Evolutionary conservation across 2,797 vertebrate genomes (phyloP), one percentile per base, ranked within the genome.

Genomic region (Cirrhinus mrigala): DNA sequence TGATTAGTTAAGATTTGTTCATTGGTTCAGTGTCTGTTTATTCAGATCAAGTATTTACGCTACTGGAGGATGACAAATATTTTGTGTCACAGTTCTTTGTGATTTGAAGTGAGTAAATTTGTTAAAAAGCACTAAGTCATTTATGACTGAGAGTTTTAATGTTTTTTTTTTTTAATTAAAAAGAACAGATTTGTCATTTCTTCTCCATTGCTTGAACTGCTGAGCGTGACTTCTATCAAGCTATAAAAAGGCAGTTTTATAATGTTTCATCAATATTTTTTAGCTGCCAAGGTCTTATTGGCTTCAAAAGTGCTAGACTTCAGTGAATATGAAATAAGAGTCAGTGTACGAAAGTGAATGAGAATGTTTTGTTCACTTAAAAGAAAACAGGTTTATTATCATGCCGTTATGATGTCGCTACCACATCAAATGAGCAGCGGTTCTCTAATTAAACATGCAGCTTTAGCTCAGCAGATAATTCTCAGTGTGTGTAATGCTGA

Each of bases 401-500:
- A 74, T 54, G 73, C 54, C 5, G 37, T 76, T 29, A 75, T 54
- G 1, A 54, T 14, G 18, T 75, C 3, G 18, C 50, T 54, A 76
- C 27, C 27, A 56, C 24, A 74, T 52, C 16, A 29, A 33, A 52
- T 27, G 2, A 62, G n/a, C 60, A 62, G 27, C 62, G 29, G 27
- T 52, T 33, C 27, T 75, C 10, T 22, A 22, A 22, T 33, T 75
- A 75, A 75, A 73, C 70, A 29, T 27, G 50, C 73, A 54, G 73
- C 73, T 54, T 75, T 33, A 54, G 50, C 73, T 76, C 50, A 56
- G 50, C 27, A 56, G 73, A 56, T 56, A 14, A 37, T 76, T 27
- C 33, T 15, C 12, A 14, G 2, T 44, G 12, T 54, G 16, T 24
- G 33, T n/a, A 44, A 44, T 58, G 4, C 54, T 24, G 74, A 54